phyloP scores from a whole-genome alignment of 2,113 vertebrate species.

The Mungos mungo region DNA sequence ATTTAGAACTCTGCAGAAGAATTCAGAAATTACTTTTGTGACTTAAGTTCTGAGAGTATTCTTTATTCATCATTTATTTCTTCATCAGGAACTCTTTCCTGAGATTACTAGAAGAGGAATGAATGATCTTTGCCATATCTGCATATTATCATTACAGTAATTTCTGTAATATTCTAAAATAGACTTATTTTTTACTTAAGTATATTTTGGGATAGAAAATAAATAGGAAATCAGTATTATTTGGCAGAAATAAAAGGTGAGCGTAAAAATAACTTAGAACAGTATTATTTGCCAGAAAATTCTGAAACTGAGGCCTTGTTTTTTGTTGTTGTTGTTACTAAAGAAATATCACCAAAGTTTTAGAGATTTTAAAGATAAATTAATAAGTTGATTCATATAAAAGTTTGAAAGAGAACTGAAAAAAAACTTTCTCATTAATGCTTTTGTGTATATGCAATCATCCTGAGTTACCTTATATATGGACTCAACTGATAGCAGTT shows the following conservation, averaged over 20 bases:
- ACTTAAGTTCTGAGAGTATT: slow-evolving; percentile 23
- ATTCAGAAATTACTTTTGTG: slow-evolving; percentile 44
- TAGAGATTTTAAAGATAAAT: background rate
- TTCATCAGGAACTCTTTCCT: background rate
- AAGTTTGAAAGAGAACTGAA: slow-evolving; percentile 32
- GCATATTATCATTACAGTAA: background rate
- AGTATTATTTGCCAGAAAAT: background rate
- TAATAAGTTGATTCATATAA: background rate
- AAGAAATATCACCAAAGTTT: background rate
- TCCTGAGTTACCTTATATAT: background rate
- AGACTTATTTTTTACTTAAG: background rate
- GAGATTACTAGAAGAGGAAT: background rate
- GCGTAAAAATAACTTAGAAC: background rate
- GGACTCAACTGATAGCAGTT: background rate
- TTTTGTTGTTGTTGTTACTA: background rate
- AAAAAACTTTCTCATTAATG: background rate
- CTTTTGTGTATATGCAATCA: background rate
- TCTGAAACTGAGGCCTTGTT: background rate
- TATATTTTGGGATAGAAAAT: background rate
- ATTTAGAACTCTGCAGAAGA: slow-evolving; percentile 40
- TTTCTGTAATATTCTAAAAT: background rate
- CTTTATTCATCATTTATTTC: background rate
- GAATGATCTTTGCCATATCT: background rate
- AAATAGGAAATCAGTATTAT: slow-evolving; percentile 21
- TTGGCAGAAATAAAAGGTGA: slow-evolving; percentile 31